Conservation (phyloP, 1,140 invertebrate species). For the Thrips palmi region DNA sequence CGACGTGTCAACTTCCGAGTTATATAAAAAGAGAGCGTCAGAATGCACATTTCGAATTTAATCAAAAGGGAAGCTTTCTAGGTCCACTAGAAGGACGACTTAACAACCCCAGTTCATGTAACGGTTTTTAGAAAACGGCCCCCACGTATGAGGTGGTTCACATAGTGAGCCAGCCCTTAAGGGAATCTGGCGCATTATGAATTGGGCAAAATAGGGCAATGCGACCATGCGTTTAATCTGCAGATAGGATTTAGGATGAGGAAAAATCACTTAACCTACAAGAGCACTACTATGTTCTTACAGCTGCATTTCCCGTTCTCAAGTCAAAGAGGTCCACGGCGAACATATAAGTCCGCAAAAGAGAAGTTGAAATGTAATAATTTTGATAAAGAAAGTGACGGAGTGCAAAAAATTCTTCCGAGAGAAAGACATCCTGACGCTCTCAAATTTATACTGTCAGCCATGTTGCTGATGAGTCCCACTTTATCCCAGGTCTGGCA, state of each 20-base stretch:
- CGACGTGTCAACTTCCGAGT: no score
- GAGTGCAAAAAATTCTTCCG: conserved; percentile 25
- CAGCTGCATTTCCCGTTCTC: background rate
- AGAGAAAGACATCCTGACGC: conserved; percentile 60
- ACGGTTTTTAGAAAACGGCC: no score
- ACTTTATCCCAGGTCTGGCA: conserved; percentile 48
- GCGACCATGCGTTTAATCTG: no score
- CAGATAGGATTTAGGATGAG: conserved; percentile 9
- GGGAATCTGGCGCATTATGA: no score
- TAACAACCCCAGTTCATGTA: no score
- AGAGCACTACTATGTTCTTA: background rate
- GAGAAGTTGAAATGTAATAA: background rate
- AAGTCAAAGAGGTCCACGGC: background rate
- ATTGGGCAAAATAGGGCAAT: no score
- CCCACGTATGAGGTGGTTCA: no score
- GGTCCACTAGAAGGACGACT: no score
- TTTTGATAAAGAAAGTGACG: background rate
- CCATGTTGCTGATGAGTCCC: conserved; percentile 59
- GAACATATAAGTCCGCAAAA: background rate
- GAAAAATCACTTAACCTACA: background rate
- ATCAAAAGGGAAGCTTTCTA: no score
- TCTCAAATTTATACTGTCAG: conserved; percentile 78
- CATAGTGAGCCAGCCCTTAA: no score
- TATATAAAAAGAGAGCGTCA: no score
- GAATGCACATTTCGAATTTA: no score